These are phyloP conservation scores for Chloropsis cyanopogon DNA, from an alignment of 2,113 vertebrate species.

Conservation along the genomic window DNA sequence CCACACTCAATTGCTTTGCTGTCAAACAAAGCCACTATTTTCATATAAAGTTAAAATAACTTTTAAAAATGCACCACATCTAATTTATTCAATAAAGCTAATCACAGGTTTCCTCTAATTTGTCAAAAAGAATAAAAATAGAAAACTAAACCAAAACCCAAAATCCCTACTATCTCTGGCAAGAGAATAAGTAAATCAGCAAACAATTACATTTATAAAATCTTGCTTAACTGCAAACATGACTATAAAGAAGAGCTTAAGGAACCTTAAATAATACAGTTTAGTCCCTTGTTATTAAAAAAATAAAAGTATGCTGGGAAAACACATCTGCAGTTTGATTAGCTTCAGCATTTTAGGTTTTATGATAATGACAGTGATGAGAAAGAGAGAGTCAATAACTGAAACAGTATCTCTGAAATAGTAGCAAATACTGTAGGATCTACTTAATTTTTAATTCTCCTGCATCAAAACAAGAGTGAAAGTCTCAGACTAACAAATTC, in stretches of 20 bases:
- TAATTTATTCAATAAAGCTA: conserved; percentile 4
- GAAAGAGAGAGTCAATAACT: conserved; percentile 39
- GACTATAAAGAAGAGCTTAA: conserved; percentile 26
- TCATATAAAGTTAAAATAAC: background rate
- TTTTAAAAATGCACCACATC: background rate
- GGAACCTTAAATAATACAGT: conserved; percentile 38
- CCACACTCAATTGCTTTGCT: background rate
- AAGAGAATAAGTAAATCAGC: conserved; percentile 38
- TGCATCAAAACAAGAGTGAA: conserved; percentile 26
- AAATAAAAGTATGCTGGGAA: conserved; percentile 20
- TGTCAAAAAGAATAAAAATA: background rate
- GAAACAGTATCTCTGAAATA: background rate
- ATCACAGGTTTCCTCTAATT: background rate
- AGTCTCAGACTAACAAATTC: conserved; percentile 9
- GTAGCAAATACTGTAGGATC: conserved; percentile 12
- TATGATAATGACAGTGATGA: conserved; percentile 58
- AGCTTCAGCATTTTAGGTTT: conserved; percentile 13
- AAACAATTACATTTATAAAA: conserved; percentile 31
- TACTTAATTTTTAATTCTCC: conserved; percentile 33
- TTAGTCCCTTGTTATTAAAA: conserved; percentile 53
- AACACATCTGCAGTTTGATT: conserved; percentile 9
- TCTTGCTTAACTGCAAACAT: conserved; percentile 22
- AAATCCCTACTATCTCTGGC: conserved; percentile 38
- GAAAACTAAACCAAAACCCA: background rate
- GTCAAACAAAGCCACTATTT: background rate